Conservation (phyloP, 2,888 invertebrate genomes). For the Colletes collaris region DNA sequence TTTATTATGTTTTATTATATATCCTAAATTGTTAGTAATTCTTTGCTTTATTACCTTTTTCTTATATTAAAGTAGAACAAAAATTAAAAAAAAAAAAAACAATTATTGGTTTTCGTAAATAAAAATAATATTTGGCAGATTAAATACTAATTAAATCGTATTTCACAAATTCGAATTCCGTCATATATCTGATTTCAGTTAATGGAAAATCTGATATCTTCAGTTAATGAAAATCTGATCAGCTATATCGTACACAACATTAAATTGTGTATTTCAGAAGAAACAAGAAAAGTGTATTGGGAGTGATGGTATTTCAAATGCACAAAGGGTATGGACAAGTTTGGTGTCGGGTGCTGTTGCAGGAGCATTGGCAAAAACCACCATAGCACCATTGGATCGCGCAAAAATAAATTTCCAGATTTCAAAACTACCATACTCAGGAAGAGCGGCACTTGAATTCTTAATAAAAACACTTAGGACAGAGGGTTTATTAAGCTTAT, state of each 20-base stretch:
- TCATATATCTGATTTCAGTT: conserved; percentile 30
- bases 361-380: conserved; percentile 97
- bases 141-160: conserved; percentile 10
- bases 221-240: neutral
- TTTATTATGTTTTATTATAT: neutral
- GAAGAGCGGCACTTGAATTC: conserved; percentile 88
- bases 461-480: conserved; percentile 87
- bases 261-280: conserved; percentile 52
- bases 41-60: neutral
- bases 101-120: neutral
- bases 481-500: conserved; percentile 93
- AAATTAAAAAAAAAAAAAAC: neutral
- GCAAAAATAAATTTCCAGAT: conserved; percentile 99
- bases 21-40: neutral
- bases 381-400: conserved; percentile 98
- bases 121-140: neutral
- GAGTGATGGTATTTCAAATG: conserved; percentile 80
- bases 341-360: conserved; percentile 96
- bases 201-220: conserved; percentile 39
- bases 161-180: conserved; percentile 23
- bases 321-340: conserved; percentile 90
- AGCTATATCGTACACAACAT: conserved; percentile 30
- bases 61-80: neutral
- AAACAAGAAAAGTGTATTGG: conserved; percentile 40
- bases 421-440: conserved; percentile 89